A percentile compares a stretch with the other conserved stretches of the same genome.
Conservation (phyloP, 1,140 invertebrate genomes). For the Leguminivora glycinivorella region DNA sequence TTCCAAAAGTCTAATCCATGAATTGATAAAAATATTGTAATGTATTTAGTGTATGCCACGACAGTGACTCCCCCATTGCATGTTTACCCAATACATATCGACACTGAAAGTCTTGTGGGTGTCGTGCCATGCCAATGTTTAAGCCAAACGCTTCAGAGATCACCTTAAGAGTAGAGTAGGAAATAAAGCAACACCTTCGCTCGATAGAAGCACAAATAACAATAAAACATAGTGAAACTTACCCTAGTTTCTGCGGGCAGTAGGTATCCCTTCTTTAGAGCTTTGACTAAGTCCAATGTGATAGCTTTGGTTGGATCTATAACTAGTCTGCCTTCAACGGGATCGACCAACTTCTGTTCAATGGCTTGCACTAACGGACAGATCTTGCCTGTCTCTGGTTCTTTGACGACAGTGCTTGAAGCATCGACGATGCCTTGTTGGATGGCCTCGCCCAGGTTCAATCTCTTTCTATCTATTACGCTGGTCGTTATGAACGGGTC, state of each 20-base stretch:
- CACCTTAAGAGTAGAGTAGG: conserved; percentile 65
- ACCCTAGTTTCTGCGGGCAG: conserved; percentile 95
- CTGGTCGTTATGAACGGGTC: conserved; percentile 88
- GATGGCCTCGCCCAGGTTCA: conserved; percentile 89
- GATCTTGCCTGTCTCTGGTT: conserved; percentile 87
- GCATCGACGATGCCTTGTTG: conserved; percentile 89
- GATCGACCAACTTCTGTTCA: conserved; percentile 87
- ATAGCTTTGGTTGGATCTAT: conserved; percentile 81
- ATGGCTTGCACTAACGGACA: conserved; percentile 89
- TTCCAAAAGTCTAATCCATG: conserved; percentile 12
- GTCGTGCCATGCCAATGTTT: conserved; percentile 74
- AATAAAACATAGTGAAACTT: conserved; percentile 80
- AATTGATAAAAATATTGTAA: conserved; percentile 2
- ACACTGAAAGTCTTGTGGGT: conserved; percentile 54
- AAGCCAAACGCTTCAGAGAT: conserved; percentile 72
- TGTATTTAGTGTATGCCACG: conserved; percentile 51
- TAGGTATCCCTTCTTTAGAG: conserved; percentile 91
- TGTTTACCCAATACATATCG: conserved; percentile 49
- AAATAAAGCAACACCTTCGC: conserved; percentile 74
- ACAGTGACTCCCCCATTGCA: conserved; percentile 46
- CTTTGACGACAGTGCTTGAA: conserved; percentile 90
- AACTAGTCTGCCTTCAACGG: conserved; percentile 84
- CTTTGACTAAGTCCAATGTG: conserved; percentile 91
- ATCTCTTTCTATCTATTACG: conserved; percentile 83
- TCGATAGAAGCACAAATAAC: conserved; percentile 64